These are phyloP conservation scores for Dryobota labecula DNA, from an alignment of 2,888 invertebrate species.

Conservation along the genomic window DNA sequence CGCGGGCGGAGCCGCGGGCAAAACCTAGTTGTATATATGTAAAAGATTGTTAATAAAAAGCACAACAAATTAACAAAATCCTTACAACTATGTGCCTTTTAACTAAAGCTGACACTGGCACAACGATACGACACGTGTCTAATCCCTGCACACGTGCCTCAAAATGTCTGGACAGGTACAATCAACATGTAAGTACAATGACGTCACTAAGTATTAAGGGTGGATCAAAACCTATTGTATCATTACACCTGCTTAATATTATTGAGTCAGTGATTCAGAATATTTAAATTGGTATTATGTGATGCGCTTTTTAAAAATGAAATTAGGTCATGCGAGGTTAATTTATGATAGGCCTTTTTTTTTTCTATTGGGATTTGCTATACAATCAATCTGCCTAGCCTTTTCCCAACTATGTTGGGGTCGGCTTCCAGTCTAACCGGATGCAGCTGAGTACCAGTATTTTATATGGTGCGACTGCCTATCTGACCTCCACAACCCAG, in stretches of 20 bases:
- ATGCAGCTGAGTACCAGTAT: no score
- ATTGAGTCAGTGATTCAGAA: conserved; percentile 59
- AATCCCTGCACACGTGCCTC: conserved; percentile 53
- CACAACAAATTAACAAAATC: no score
- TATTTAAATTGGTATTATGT: conserved; percentile 66
- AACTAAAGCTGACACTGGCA: conserved; percentile 15
- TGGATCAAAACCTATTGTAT: conserved; percentile 34
- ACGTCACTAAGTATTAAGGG: conserved; percentile 47
- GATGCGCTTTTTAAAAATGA: conserved; percentile 68
- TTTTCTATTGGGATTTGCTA: no score
- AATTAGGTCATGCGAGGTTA: neutral
- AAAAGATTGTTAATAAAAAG: no score
- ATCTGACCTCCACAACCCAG: no score
- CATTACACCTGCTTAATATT: conserved; percentile 55
- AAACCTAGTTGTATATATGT: no score
- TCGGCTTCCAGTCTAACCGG: no score
- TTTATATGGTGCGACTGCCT: no score
- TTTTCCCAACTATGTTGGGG: no score
- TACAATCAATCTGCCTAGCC: no score
- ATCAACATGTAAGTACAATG: conserved; percentile 10
- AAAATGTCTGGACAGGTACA: conserved; percentile 42
- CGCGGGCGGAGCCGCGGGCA: no score
- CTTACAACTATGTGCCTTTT: neutral
- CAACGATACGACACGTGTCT: conserved; percentile 52
- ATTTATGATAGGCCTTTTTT: conserved; percentile 22